Evolutionary conservation across 2,113 vertebrate genomes (phyloP).

Genomic region (Prietella phreatophila): DNA sequence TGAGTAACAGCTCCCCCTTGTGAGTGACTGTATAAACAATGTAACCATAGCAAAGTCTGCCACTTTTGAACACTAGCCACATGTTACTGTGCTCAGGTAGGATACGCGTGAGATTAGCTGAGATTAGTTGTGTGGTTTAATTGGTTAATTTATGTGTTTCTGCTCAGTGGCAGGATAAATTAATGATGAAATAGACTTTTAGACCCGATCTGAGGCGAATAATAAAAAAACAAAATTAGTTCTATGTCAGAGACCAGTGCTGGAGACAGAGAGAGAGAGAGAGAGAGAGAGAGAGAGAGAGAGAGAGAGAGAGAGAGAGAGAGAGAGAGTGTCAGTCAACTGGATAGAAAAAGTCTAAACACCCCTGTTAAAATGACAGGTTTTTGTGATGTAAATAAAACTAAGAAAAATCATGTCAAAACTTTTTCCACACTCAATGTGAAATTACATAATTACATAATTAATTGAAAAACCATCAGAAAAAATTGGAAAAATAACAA

Average conservation of each 20-base stretch:
- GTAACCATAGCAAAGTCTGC: neutral
- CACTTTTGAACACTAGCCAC: neutral
- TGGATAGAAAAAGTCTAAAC: no score
- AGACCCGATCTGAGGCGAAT: neutral
- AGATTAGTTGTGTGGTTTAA: neutral
- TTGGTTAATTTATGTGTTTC: neutral
- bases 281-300: no score
- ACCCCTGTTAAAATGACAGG: no score
- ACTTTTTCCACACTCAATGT: no score
- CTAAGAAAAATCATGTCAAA: no score
- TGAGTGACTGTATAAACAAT: conserved; percentile 1
- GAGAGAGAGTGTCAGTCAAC: no score
- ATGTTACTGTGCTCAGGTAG: no score
- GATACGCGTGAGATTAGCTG: neutral
- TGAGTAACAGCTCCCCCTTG: conserved; percentile 28
- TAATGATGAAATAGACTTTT: neutral
- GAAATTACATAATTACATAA: no score
- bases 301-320: no score
- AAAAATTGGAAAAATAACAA: no score
- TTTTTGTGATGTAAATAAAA: no score
- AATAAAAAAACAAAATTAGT: neutral
- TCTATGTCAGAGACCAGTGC: neutral
- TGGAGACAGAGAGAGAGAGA: neutral
- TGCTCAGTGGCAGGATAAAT: neutral
- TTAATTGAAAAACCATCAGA: no score